Conservation (phyloP, 2,888 invertebrate species). For the Aspidapion aeneum region DNA sequence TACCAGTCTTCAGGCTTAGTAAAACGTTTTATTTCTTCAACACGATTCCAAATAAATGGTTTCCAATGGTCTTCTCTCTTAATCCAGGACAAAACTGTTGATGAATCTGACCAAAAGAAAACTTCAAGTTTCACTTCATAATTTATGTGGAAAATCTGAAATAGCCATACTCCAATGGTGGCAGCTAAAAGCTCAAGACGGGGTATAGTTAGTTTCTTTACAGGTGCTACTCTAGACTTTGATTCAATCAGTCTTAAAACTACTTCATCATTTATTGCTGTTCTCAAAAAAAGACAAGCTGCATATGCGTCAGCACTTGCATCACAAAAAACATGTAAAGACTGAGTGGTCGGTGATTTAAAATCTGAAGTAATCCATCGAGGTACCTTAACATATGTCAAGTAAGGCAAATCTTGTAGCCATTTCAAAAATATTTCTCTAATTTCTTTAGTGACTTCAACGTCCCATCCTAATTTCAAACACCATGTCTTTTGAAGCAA, state of each 20-base stretch:
- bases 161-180: constrained; percentile 25
- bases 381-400: neutral
- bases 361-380: neutral
- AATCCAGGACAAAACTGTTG: constrained; percentile 13
- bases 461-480: constrained; percentile 18
- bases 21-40: constrained; percentile 14
- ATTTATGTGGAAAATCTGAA: neutral
- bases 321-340: no score
- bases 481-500: constrained; percentile 27
- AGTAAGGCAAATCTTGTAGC: neutral
- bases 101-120: constrained; percentile 16
- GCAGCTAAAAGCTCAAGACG: constrained; percentile 37
- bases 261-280: no score
- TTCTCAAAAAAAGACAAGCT: no score
- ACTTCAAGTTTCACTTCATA: constrained; percentile 8
- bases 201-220: constrained; percentile 30
- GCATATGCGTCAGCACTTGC: no score
- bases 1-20: constrained; percentile 12
- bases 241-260: no score
- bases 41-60: constrained; percentile 18
- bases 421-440: neutral
- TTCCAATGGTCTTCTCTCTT: constrained; percentile 8
- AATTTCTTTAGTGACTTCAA: constrained; percentile 19
- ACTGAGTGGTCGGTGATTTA: neutral
- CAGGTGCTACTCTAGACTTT: constrained; percentile 29